Percentiles rank a stretch among this genome's conserved stretches.
Evolutionary conservation across 2,113 vertebrate species (phyloP).

Genomic region (Equus przewalskii): DNA sequence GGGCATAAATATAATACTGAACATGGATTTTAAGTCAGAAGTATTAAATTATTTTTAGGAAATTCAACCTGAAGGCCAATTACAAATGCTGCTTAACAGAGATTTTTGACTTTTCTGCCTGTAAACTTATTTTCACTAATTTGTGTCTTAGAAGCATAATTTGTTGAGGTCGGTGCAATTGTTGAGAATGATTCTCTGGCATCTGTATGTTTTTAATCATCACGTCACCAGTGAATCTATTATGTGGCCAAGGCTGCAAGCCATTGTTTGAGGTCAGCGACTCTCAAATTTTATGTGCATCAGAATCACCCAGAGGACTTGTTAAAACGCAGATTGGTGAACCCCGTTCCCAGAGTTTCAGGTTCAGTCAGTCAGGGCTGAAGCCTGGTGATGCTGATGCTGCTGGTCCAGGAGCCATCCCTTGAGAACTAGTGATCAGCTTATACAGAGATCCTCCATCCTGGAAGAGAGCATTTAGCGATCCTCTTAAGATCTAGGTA

Average conservation of each 20-base stretch:
- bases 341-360: background rate
- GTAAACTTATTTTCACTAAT: background rate
- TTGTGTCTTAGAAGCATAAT: background rate
- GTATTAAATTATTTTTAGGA: background rate
- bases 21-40: background rate
- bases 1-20: background rate
- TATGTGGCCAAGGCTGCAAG: background rate
- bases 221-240: background rate
- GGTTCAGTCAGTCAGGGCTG: background rate
- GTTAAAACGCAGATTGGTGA: background rate
- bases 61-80: background rate
- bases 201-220: background rate
- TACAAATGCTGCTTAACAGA: background rate
- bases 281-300: background rate
- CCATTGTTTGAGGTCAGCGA: background rate
- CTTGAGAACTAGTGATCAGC: background rate
- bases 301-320: background rate
- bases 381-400: background rate
- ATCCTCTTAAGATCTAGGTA: background rate
- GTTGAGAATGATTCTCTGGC: background rate
- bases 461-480: background rate
- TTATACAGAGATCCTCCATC: background rate
- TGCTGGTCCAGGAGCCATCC: background rate
- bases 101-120: background rate
- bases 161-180: background rate